Evolutionary conservation across 37 sponge, comb jelly and placozoan genomes (phyloP), one percentile per base, ranked within the genome.

Genomic region (Cladorhizidae sp.): DNA sequence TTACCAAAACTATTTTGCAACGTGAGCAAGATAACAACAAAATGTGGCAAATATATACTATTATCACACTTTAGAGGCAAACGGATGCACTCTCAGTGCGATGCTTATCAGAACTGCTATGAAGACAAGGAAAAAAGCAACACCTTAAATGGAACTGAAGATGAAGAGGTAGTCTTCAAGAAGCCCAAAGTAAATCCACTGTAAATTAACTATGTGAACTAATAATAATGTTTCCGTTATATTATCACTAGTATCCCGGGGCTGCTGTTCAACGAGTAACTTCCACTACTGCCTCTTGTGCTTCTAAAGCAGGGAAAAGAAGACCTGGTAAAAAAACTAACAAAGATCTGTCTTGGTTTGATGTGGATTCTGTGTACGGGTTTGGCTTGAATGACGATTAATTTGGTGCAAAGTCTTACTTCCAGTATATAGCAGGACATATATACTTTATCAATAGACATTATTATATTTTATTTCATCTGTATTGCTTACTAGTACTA

Each of bases 321-420:
- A 15, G 20, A 18, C 31, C n/a, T 31, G 83, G 74, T 0, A 36
- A 59, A 35, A 76, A 39, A 38, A 41, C 32, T 39, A 32, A 28
- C 7, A 51, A 78, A 40, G 78, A 86, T n/a, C 69, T 77, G 40
- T 87, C 93, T 0, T 92, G 93, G 93, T 92, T 92, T 92, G 93
- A 92, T 21, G 40, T 73, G 40, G 93, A 92, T 57, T 73, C 89
- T 18, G 86, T 88, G 57, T 92, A 86, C 82, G 89, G 89, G 0
- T 85, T 92, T 65, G 72, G 72, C 8, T 72, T 73, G 33, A 82
- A 92, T 20, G 86, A 88, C 78, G 85, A 86, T 50, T 28, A 21
- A 72, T 14, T 11, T 7, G 3, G 31, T 32, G 3, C 69, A 37
- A 37, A n/a, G n/a, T n/a, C n/a, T n/a, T n/a, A n/a, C n/a, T 68